These are phyloP conservation scores for Hirudo medicinalis DNA, from an alignment of 1,140 invertebrate species.

Conservation along the genomic window DNA sequence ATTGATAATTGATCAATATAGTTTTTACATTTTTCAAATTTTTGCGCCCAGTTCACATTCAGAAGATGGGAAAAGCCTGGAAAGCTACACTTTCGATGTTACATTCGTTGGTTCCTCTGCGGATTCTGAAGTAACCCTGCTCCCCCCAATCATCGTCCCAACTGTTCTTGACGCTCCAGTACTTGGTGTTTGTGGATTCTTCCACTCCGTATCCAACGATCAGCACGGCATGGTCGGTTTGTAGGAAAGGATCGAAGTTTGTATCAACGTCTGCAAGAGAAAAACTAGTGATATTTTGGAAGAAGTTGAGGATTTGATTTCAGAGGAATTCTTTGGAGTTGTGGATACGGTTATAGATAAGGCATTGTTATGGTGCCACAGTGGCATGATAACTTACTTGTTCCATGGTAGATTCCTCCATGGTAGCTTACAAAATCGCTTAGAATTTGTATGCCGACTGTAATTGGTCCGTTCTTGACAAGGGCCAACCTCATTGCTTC, in stretches of 20 bases:
- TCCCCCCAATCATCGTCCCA: conserved; percentile 47
- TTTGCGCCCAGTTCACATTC: not conserved
- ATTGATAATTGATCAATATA: no score
- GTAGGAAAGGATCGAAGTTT: conserved; percentile 35
- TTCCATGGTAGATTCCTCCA: conserved; percentile 40
- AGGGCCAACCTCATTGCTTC: conserved; percentile 43
- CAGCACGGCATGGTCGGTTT: conserved; percentile 40
- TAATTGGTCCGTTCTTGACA: conserved; percentile 46
- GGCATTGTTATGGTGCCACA: no score
- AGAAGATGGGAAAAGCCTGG: conserved; percentile 25
- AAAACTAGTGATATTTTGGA: not conserved
- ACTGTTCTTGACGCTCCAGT: conserved; percentile 42
- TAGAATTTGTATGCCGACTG: conserved; percentile 45
- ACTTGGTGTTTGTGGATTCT: conserved; percentile 28
- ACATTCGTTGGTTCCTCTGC: conserved; percentile 46
- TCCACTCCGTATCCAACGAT: conserved; percentile 39
- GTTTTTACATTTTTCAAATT: no score
- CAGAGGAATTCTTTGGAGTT: no score
- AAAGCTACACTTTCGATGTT: conserved; percentile 39
- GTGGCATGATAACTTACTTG: conserved; percentile 20
- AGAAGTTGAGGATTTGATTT: no score
- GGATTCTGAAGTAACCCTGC: conserved; percentile 44
- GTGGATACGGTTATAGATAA: no score
- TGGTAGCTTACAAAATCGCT: conserved; percentile 41
- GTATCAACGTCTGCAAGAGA: conserved; percentile 19